These are phyloP conservation scores for Lutraria rhynchaena DNA, from an alignment of 1,140 invertebrate species.

Conservation along the genomic window DNA sequence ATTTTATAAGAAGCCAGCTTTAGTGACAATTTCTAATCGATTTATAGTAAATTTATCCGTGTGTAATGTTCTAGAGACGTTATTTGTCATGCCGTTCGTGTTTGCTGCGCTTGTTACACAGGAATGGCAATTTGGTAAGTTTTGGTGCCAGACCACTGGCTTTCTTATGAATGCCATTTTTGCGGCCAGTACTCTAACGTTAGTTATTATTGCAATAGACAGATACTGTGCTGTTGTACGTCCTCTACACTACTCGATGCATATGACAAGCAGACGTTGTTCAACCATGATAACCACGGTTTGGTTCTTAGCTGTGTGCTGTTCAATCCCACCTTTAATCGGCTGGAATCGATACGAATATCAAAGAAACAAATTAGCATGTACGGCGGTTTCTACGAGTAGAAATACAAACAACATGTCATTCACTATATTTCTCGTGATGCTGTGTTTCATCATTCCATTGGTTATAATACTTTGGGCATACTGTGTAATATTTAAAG, in stretches of 20 bases:
- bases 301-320: conserved; percentile 84
- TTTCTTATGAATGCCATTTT: conserved; percentile 84
- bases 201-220: conserved; percentile 92
- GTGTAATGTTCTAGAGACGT: conserved; percentile 86
- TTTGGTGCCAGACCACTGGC: conserved; percentile 83
- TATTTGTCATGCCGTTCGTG: conserved; percentile 85
- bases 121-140: conserved; percentile 78
- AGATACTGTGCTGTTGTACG: conserved; percentile 90
- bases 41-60: conserved; percentile 88
- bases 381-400: conserved; percentile 76
- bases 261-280: conserved; percentile 89
- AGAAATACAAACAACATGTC: conserved; percentile 63
- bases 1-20: conserved; percentile 84
- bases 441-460: conserved; percentile 85
- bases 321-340: conserved; percentile 75
- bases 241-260: conserved; percentile 83
- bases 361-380: conserved; percentile 75
- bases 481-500: conserved; percentile 88
- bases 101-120: conserved; percentile 80
- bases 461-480: conserved; percentile 87
- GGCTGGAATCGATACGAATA: conserved; percentile 79
- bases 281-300: conserved; percentile 86
- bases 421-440: conserved; percentile 75
- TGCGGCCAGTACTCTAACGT: conserved; percentile 86
- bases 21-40: conserved; percentile 86